These are phyloP conservation scores for Petrolisthes cinctipes DNA, from an alignment of 2,888 invertebrate species.

Conservation along the genomic window DNA sequence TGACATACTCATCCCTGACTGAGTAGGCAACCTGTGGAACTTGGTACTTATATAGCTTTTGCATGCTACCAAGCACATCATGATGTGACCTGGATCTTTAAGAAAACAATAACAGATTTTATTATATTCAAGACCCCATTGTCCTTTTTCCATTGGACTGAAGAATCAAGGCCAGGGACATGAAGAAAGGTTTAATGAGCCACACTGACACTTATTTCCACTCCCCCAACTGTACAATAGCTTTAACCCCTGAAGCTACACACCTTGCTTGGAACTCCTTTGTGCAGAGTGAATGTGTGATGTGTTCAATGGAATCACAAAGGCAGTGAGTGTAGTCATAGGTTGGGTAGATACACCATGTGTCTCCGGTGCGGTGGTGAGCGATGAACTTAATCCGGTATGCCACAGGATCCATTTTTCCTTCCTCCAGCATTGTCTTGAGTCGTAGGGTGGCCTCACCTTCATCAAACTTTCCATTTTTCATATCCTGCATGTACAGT, in stretches of 20 bases:
- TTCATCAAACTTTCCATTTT: constrained; percentile 95
- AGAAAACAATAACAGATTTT: too few relatives aligned
- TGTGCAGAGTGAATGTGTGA: constrained; percentile 98
- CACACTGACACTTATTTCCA: too few relatives aligned
- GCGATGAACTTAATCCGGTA: constrained; percentile 94
- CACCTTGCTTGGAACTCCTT: constrained; percentile 93
- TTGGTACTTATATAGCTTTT: too few relatives aligned
- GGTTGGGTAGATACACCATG: constrained; percentile 99
- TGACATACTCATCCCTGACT: too few relatives aligned
- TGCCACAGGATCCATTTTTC: constrained; percentile 99
- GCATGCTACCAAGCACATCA: too few relatives aligned
- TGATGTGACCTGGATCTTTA: too few relatives aligned
- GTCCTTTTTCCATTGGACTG: too few relatives aligned
- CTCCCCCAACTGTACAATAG: too few relatives aligned
- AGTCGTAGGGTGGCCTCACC: constrained; percentile 95
- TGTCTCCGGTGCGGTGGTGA: constrained; percentile 91
- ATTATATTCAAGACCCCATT: too few relatives aligned
- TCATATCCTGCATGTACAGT: constrained; percentile 89
- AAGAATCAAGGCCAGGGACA: too few relatives aligned
- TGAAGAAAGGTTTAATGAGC: too few relatives aligned
- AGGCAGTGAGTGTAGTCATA: constrained; percentile 99
- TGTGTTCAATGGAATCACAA: constrained; percentile 98
- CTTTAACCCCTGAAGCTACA: not conserved
- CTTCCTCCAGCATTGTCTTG: constrained; percentile 96
- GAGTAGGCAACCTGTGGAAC: too few relatives aligned